These are phyloP conservation scores for Aporophyla nigra DNA, from an alignment of 2,888 invertebrate species.

Conservation along the genomic window DNA sequence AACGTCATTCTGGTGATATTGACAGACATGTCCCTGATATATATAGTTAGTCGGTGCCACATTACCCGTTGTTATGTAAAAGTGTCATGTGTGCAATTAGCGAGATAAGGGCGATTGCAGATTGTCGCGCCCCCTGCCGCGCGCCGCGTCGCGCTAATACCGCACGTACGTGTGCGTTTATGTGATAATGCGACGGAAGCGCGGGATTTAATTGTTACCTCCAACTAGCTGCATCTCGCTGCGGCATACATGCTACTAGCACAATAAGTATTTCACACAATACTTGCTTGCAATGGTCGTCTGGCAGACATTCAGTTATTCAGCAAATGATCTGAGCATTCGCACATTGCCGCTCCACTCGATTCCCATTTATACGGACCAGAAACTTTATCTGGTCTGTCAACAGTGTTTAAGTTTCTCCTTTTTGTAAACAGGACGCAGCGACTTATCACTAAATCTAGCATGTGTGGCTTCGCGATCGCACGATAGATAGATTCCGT, in stretches of 20 bases:
- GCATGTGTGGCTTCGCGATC: conserved; percentile 3
- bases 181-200: conserved; percentile 40
- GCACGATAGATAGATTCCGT: neutral
- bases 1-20: conserved; percentile 6
- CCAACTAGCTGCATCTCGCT: conserved; percentile 16
- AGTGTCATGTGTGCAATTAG: conserved; percentile 55
- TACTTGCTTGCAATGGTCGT: neutral
- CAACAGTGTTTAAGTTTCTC: neutral
- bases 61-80: conserved; percentile 40
- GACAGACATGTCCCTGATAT: neutral
- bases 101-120: conserved; percentile 47
- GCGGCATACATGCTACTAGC: conserved; percentile 20
- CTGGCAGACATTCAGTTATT: neutral
- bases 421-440: conserved; percentile 7
- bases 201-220: conserved; percentile 46
- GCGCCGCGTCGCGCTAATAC: neutral
- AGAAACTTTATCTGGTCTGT: neutral
- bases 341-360: neutral
- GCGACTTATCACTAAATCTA: conserved; percentile 13
- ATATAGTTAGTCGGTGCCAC: conserved; percentile 5
- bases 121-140: conserved; percentile 23
- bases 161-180: conserved; percentile 24
- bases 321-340: conserved; percentile 1
- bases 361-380: no score
- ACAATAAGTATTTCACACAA: conserved; percentile 12